A percentile compares a stretch with the other conserved stretches of the same genome.
Evolutionary conservation across 2,113 vertebrate genomes (phyloP).

Genomic region (Melierax canorus): DNA sequence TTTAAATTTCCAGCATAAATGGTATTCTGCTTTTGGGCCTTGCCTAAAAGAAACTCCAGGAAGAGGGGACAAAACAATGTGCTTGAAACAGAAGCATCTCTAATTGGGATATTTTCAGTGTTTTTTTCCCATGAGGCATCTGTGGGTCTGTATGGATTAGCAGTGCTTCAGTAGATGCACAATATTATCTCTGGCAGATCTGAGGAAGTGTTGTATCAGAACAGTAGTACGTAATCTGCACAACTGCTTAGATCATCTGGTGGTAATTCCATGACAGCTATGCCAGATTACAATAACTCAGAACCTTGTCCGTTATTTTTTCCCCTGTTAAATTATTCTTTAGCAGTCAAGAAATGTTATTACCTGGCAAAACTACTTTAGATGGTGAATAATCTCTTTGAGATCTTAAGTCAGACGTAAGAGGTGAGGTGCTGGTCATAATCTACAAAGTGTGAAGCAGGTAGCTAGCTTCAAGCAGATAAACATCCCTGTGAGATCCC

Average conservation of each 20-base stretch:
- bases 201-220: not conserved
- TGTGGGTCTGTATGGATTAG: not conserved
- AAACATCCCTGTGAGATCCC: not conserved
- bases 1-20: not conserved
- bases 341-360: not conserved
- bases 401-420: not conserved
- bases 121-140: not conserved
- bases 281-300: not conserved
- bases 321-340: not conserved
- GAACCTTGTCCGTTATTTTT: not conserved
- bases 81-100: not conserved
- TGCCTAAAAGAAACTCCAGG: not conserved
- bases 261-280: not conserved
- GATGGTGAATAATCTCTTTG: not conserved
- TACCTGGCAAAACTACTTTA: not conserved
- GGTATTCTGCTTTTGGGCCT: no score
- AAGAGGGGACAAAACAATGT: not conserved
- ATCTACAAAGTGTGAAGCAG: not conserved
- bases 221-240: not conserved
- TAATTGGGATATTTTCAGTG: not conserved
- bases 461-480: not conserved
- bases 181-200: not conserved
- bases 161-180: not conserved
- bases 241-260: not conserved
- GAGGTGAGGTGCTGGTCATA: not conserved